These are phyloP conservation scores for Neoscelio sp. DNA, from an alignment of 2,888 invertebrate species.

Conservation along the genomic window DNA sequence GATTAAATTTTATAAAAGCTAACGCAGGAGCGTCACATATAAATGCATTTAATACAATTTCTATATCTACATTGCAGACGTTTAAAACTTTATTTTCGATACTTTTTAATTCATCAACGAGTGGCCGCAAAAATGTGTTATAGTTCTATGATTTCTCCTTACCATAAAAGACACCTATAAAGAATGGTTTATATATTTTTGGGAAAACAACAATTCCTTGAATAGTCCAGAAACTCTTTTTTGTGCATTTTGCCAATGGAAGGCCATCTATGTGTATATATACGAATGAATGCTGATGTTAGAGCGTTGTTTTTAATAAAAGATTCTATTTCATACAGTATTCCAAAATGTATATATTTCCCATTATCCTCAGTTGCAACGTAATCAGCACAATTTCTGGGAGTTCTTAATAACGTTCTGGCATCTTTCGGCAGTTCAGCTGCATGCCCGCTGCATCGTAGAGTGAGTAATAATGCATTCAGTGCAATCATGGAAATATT, in stretches of 20 bases:
- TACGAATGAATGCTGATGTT: not conserved
- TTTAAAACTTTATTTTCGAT: not conserved
- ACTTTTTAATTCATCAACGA: not conserved
- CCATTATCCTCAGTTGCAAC: constrained; percentile 2
- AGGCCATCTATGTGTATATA: constrained; percentile 10
- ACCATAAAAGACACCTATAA: not conserved
- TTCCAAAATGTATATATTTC: constrained; percentile 31
- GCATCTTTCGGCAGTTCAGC: too few relatives aligned
- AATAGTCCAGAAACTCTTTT: not conserved
- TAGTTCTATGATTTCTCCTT: not conserved
- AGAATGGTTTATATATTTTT: not conserved
- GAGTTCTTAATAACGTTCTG: too few relatives aligned
- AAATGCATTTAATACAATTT: not conserved
- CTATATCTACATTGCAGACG: not conserved
- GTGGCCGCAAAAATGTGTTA: not conserved
- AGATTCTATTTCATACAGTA: constrained; percentile 2
- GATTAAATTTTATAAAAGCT: not conserved
- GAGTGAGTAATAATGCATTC: too few relatives aligned
- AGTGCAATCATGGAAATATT: too few relatives aligned
- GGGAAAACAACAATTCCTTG: constrained; percentile 1
- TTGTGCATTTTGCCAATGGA: not conserved
- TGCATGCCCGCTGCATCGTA: too few relatives aligned
- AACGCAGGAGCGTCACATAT: constrained; percentile 6
- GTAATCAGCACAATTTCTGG: not conserved
- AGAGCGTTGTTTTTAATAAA: not conserved